phyloP scores from a whole-genome alignment of 2,113 vertebrate genomes.

The Callithrix jacchus region DNA sequence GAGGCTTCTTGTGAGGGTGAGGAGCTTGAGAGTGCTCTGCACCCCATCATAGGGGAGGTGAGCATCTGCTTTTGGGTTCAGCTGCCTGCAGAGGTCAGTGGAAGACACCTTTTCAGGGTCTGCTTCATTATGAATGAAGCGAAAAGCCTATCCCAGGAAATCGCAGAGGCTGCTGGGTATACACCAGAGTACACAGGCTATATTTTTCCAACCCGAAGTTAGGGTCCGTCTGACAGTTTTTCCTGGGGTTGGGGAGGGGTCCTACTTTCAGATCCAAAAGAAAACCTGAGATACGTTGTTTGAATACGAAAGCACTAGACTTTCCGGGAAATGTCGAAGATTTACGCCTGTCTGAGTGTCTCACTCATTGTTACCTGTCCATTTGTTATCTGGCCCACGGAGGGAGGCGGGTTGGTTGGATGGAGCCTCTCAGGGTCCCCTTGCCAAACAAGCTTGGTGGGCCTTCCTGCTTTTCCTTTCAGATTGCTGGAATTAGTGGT shows the following conservation, averaged over 20 bases:
- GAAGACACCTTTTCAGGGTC: not conserved
- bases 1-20: not conserved
- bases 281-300: not conserved
- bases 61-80: not conserved
- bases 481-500: not conserved
- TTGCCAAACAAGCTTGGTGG: not conserved
- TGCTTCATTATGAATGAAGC: not conserved
- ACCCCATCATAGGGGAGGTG: not conserved
- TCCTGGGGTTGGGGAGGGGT: not conserved
- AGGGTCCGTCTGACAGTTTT: not conserved
- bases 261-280: not conserved
- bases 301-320: not conserved
- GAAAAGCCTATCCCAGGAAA: not conserved
- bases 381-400: not conserved
- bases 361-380: not conserved
- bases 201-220: not conserved
- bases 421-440: not conserved
- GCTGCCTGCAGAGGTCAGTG: not conserved
- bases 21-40: not conserved
- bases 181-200: not conserved
- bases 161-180: not conserved
- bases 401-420: not conserved
- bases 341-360: not conserved
- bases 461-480: not conserved
- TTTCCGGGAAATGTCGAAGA: not conserved